Conservation (phyloP, 2,888 invertebrate species). For the Eristalis intricaria region DNA sequence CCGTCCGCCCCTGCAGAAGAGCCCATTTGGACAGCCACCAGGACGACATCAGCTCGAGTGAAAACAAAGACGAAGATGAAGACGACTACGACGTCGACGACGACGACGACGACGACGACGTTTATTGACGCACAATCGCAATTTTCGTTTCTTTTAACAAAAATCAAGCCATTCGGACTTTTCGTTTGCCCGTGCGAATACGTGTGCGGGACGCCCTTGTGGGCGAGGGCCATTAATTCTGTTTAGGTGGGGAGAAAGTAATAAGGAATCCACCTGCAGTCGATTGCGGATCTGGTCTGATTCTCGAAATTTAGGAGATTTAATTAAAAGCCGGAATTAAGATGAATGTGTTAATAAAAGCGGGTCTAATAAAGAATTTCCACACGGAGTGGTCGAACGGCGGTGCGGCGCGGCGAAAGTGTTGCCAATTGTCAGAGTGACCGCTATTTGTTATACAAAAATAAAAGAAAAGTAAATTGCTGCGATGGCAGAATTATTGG, state of each 20-base stretch:
- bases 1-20: not conserved
- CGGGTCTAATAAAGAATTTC: slow-evolving; percentile 53
- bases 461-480: slow-evolving; percentile 20
- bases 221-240: slow-evolving; percentile 55
- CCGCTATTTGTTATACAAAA: slow-evolving; percentile 22
- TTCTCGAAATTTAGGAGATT: slow-evolving; percentile 78
- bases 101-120: slow-evolving; percentile 38
- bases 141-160: slow-evolving; percentile 36
- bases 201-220: not conserved
- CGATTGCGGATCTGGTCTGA: slow-evolving; percentile 29
- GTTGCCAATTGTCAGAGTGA: not conserved
- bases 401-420: not conserved
- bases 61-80: slow-evolving; percentile 11
- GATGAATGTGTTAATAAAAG: slow-evolving; percentile 80
- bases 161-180: slow-evolving; percentile 43
- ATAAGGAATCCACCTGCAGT: slow-evolving; percentile 60
- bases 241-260: slow-evolving; percentile 60
- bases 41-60: slow-evolving; percentile 33
- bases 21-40: slow-evolving; percentile 18
- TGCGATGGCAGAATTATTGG: not conserved
- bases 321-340: slow-evolving; percentile 81
- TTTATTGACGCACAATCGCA: slow-evolving; percentile 65
- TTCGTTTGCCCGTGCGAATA: slow-evolving; percentile 13
- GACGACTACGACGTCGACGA: slow-evolving; percentile 4
- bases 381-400: slow-evolving; percentile 7